phyloP scores from a whole-genome alignment of 2,888 invertebrate genomes.

The Drosophila paramelanica region DNA sequence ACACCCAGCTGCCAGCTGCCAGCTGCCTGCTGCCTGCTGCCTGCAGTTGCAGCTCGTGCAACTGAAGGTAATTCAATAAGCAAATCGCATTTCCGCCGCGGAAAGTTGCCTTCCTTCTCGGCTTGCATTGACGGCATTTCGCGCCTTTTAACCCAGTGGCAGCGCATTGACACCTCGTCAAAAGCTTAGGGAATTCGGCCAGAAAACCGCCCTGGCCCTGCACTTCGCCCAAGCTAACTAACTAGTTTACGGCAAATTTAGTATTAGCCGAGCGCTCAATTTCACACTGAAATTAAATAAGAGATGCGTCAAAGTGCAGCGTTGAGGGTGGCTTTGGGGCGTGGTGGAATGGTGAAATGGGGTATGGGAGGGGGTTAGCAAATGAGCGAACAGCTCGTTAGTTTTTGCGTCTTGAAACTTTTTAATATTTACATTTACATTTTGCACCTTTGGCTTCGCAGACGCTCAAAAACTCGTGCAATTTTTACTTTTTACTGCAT shows the following conservation, averaged over 20 bases:
- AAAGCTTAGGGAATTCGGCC: slow-evolving; percentile 54
- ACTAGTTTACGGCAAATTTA: slow-evolving; percentile 78
- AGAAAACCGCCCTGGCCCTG: background rate
- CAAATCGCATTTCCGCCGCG: slow-evolving; percentile 74
- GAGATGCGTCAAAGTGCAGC: slow-evolving; percentile 69
- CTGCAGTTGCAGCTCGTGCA: slow-evolving; percentile 12
- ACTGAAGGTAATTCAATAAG: slow-evolving; percentile 69
- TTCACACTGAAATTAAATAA: slow-evolving; percentile 76
- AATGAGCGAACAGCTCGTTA: slow-evolving; percentile 80
- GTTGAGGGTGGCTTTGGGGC: background rate
- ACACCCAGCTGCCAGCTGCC: background rate
- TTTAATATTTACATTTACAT: slow-evolving; percentile 82
- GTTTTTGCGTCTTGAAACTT: slow-evolving; percentile 77
- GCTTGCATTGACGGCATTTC: slow-evolving; percentile 5
- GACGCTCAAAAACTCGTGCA: slow-evolving; percentile 32
- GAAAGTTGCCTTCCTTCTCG: slow-evolving; percentile 48
- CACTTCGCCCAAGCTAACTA: slow-evolving; percentile 52
- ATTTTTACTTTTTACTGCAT: slow-evolving; percentile 1
- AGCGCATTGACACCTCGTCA: slow-evolving; percentile 77
- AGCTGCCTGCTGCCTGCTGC: too few species aligned
- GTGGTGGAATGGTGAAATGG: background rate
- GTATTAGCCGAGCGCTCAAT: slow-evolving; percentile 78
- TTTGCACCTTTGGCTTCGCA: slow-evolving; percentile 72
- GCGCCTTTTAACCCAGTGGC: slow-evolving; percentile 50
- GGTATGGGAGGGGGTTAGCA: slow-evolving; percentile 24